Evolutionary conservation across 2,888 invertebrate species (phyloP), one percentile per base, ranked within the genome.

Genomic region (Drosophila suboccidentalis): DNA sequence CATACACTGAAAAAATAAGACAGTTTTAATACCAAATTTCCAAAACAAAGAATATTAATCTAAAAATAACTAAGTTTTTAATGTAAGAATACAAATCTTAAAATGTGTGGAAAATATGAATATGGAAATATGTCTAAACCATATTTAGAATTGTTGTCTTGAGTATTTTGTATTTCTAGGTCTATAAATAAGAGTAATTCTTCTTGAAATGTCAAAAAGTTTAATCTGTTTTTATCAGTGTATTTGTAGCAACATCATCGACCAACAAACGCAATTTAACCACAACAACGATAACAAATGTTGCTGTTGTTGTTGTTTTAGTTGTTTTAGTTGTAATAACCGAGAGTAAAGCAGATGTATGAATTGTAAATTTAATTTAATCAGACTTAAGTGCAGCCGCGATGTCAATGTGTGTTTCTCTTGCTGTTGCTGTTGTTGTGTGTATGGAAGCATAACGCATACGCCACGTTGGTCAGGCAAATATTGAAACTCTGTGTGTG

Each of bases 361-460:
- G 82, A 85, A 85, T 85, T 78, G 77, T 78, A 77, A 78, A 86
- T 83, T 87, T 76, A 86, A 87, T 87, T 83, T 78, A 86, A 87
- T 81, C 79, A 81, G 75, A 71, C 79, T 71, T 75, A 78, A 85
- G 81, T 85, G 87, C 80, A 80, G 71, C 65, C 50, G 58, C 71
- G 61, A 55, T 55, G 36, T 47, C 38, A 53, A 47, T 47, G 50
- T 58, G 43, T 29, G 11, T 55, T 46, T 6, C 9, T 59, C n/a
- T 71, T 17, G 11, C 13, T 13, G 34, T 55, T 46, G 8, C 6
- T 59, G 17, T 71, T 36, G 11, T 36, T 13, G 38, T 47, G 32
- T 68, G 55, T 49, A 38, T 41, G 54, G 41, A 60, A 61, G 74
- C 69, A 75, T 73, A 66, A 57, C 63, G 67, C 67, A 75, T 75